Evolutionary conservation across 1,140 invertebrate species (phyloP).

Genomic region (Cotesia vestalis): DNA sequence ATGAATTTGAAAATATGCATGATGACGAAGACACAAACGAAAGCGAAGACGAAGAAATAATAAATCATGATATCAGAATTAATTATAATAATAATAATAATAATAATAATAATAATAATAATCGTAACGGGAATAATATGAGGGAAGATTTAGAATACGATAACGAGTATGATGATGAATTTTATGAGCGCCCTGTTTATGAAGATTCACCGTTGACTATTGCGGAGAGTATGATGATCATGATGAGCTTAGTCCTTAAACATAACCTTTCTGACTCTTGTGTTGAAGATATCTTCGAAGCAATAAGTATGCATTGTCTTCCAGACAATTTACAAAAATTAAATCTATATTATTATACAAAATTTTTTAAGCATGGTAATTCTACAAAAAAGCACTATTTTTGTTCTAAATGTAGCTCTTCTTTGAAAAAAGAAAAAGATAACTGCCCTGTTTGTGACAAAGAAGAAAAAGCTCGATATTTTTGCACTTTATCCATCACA

Average conservation of each 20-base stretch:
- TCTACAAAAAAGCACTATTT: slow-evolving; percentile 14
- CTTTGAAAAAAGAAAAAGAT: slow-evolving; percentile 19
- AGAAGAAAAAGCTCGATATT: slow-evolving; percentile 23
- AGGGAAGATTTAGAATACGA: not conserved
- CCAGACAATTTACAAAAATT: slow-evolving; percentile 15
- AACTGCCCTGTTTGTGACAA: slow-evolving; percentile 3
- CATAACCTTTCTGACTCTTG: slow-evolving; percentile 13
- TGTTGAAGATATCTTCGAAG: slow-evolving; percentile 17
- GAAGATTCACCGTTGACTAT: slow-evolving; percentile 8
- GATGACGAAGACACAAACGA: not conserved
- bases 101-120: too few relatives aligned
- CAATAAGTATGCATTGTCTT: slow-evolving; percentile 19
- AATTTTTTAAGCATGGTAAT: slow-evolving; percentile 26
- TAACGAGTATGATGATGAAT: slow-evolving; percentile 21
- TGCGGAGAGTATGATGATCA: slow-evolving; percentile 16
- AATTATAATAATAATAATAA: slow-evolving; percentile 13
- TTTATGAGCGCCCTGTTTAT: slow-evolving; percentile 16
- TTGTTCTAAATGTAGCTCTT: slow-evolving; percentile 23
- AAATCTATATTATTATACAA: slow-evolving; percentile 15
- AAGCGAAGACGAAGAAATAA: not conserved
- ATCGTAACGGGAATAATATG: not conserved
- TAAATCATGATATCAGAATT: not conserved
- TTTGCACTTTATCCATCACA: slow-evolving; percentile 12
- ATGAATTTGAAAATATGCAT: not conserved
- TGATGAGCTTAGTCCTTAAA: slow-evolving; percentile 6